These are phyloP conservation scores for Lysandra coridon DNA, from an alignment of 2,888 invertebrate genomes.

Conservation along the genomic window DNA sequence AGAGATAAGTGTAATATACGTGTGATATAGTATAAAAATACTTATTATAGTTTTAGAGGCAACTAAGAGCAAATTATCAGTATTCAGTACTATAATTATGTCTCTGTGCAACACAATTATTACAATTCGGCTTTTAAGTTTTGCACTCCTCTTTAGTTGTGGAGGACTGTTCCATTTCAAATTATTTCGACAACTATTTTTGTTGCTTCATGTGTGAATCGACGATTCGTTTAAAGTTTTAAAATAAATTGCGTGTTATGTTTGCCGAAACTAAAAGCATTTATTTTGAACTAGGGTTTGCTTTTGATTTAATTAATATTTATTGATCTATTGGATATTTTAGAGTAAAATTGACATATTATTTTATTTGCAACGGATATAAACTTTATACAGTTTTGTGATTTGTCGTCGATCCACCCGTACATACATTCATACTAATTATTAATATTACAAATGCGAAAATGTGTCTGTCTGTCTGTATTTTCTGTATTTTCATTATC, in stretches of 20 bases:
- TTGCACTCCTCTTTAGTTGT: neutral
- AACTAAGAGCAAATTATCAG: too few species aligned
- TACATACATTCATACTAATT: too few species aligned
- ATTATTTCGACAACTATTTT: neutral
- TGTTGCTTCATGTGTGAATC: neutral
- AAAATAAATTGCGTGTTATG: constrained; percentile 3
- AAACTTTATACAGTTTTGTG: too few species aligned
- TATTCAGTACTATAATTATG: neutral
- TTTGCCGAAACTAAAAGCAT: neutral
- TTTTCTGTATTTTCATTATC: too few species aligned
- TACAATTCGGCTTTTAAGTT: neutral
- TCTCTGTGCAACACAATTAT: neutral
- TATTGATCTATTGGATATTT: neutral
- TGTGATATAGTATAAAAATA: too few species aligned
- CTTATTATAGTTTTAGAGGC: too few species aligned
- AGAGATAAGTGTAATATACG: too few species aligned
- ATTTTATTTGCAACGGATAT: too few species aligned
- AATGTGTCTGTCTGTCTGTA: too few species aligned
- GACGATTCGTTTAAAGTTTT: neutral
- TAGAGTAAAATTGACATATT: neutral
- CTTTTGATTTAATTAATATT: neutral
- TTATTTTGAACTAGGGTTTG: neutral
- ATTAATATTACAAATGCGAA: too few species aligned
- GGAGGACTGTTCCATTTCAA: neutral
- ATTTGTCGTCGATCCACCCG: too few species aligned